phyloP scores from a whole-genome alignment of 2,113 vertebrate genomes.

The Syngnathus typhle region DNA sequence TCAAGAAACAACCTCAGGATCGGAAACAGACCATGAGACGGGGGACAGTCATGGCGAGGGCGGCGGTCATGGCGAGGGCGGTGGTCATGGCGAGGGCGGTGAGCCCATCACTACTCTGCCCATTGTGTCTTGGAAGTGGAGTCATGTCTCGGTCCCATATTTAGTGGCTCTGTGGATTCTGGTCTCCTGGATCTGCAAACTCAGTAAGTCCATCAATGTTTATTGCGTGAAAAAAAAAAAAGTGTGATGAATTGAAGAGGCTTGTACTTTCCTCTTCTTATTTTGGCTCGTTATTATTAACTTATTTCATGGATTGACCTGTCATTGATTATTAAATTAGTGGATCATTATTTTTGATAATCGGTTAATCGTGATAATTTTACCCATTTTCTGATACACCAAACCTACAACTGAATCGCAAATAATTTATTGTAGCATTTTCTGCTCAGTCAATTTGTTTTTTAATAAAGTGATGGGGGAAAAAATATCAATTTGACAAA shows the following conservation, averaged over 20 bases:
- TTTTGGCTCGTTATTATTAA: neutral
- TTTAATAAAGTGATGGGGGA: too few relatives aligned
- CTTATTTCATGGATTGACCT: too few relatives aligned
- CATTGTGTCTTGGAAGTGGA: conserved; percentile 72
- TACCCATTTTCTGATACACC: too few relatives aligned
- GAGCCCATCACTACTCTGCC: conserved; percentile 57
- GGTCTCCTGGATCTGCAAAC: conserved; percentile 72
- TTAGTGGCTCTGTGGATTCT: conserved; percentile 71
- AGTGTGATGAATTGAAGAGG: neutral
- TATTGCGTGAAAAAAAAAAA: neutral
- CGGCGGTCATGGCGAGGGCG: neutral
- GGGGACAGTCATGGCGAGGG: neutral
- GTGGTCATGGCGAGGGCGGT: conserved; percentile 9
- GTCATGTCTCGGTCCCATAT: conserved; percentile 60
- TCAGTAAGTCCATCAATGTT: conserved; percentile 55
- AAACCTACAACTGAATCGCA: too few relatives aligned
- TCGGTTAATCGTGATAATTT: too few relatives aligned
- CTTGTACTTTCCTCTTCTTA: neutral
- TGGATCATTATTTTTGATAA: too few relatives aligned
- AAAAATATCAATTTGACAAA: too few relatives aligned
- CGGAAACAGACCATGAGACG: neutral
- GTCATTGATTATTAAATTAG: too few relatives aligned
- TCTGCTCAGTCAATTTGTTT: too few relatives aligned
- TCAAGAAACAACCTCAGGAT: accelerated
- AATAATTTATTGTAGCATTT: too few relatives aligned